Percentiles rank a stretch among this genome's conserved stretches.
These are phyloP conservation scores for Atethmia centrago DNA, from an alignment of 2,888 invertebrate species.

Conservation along the genomic window DNA sequence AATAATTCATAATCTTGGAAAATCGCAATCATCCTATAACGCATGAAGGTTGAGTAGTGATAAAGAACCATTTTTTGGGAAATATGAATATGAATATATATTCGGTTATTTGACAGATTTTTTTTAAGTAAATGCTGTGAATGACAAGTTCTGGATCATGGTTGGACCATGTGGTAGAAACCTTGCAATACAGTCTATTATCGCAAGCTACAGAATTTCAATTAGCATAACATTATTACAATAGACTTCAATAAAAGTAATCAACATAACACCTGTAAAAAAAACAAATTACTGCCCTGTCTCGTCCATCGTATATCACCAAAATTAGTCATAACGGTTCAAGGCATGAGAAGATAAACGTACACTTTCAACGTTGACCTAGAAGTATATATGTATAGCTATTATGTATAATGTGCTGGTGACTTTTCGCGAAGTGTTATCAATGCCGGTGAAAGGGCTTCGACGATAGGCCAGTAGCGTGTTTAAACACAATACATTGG, in stretches of 20 bases:
- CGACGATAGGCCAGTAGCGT: conserved; percentile 36
- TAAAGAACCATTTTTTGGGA: neutral
- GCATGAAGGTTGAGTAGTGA: neutral
- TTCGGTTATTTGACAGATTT: neutral
- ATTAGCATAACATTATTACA: neutral
- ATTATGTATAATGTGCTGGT: conserved; percentile 41
- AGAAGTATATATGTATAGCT: conserved; percentile 56
- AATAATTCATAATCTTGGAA: neutral
- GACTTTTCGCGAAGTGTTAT: conserved; percentile 62
- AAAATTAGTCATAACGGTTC: conserved; percentile 61
- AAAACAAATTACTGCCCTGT: conserved; percentile 16
- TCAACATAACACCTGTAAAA: conserved; percentile 18
- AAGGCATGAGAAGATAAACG: conserved; percentile 54
- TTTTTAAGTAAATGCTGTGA: neutral
- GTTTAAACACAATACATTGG: conserved; percentile 44
- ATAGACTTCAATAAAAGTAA: conserved; percentile 13
- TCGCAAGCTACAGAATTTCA: neutral
- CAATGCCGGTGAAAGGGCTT: conserved; percentile 68
- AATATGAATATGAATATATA: neutral
- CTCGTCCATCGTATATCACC: conserved; percentile 39
- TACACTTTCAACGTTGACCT: conserved; percentile 66
- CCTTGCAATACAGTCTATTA: neutral
- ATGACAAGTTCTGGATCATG: neutral
- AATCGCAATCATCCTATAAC: neutral
- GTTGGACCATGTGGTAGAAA: neutral